phyloP scores from a whole-genome alignment of 2,888 invertebrate genomes.

The Leptura quadrifasciata region DNA sequence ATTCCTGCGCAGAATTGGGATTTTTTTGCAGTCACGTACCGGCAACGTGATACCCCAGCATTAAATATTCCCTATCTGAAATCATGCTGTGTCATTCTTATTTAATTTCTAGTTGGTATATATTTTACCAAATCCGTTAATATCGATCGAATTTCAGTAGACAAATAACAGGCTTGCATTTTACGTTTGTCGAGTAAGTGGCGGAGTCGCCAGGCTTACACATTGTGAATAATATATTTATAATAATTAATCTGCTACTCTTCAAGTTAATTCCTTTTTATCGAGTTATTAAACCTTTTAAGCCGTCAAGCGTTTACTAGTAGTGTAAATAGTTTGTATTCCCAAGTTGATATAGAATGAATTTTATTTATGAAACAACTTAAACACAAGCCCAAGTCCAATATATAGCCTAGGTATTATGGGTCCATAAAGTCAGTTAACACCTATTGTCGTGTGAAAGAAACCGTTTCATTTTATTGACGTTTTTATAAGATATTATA shows the following conservation, averaged over 20 bases:
- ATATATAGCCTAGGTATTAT: slow-evolving; percentile 21
- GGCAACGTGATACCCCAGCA: not conserved
- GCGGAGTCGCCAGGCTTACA: slow-evolving; percentile 2
- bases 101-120: not conserved
- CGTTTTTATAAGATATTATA: slow-evolving; percentile 65
- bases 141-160: not conserved
- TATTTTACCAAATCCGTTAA: not conserved
- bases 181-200: not conserved
- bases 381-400: not conserved
- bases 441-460: slow-evolving; percentile 35
- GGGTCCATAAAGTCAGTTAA: slow-evolving; percentile 28
- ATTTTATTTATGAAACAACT: not conserved
- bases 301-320: no score
- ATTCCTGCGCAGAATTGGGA: slow-evolving; percentile 56
- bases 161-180: not conserved
- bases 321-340: no score
- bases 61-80: not conserved
- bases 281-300: no score
- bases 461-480: slow-evolving; percentile 59
- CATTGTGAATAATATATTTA: no score
- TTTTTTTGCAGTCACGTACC: slow-evolving; percentile 2
- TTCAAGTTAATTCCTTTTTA: no score
- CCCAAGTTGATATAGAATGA: no score
- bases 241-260: no score
- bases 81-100: not conserved